A percentile compares a stretch with the other conserved stretches of the same genome.
Evolutionary conservation across 2,113 vertebrate genomes (phyloP).

Genomic region (Xiphophorus hellerii): DNA sequence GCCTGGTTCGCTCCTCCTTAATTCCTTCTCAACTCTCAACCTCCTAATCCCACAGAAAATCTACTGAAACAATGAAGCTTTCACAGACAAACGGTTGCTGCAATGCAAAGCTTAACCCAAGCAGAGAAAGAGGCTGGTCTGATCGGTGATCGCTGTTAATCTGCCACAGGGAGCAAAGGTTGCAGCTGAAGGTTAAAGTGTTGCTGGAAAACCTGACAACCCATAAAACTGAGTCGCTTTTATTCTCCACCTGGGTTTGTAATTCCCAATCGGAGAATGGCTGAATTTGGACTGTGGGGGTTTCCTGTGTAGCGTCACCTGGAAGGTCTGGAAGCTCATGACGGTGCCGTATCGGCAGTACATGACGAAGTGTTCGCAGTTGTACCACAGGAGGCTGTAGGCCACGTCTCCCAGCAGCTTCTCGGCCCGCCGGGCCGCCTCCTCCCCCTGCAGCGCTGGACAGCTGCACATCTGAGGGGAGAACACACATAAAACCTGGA

Average conservation of each 20-base stretch:
- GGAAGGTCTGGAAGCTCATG: constrained; percentile 88
- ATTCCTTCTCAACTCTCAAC: neutral
- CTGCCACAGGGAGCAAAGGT: constrained; percentile 15
- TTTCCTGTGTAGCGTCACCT: constrained; percentile 74
- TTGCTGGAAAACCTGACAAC: neutral
- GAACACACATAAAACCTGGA: neutral
- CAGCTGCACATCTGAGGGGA: constrained; percentile 74
- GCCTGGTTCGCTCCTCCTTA: neutral
- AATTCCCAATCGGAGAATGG: too few species aligned
- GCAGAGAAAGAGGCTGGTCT: constrained; percentile 5
- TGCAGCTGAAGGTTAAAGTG: neutral
- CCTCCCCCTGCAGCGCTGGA: constrained; percentile 80
- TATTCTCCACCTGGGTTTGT: too few species aligned
- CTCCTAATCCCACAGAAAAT: neutral
- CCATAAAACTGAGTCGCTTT: neutral
- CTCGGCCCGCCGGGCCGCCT: constrained; percentile 87
- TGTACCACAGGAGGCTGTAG: constrained; percentile 95
- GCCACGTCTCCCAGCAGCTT: constrained; percentile 80
- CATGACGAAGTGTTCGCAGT: constrained; percentile 96
- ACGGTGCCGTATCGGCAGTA: constrained; percentile 87
- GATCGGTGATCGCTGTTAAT: constrained; percentile 32
- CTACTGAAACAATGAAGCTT: constrained; percentile 33
- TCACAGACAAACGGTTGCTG: constrained; percentile 6
- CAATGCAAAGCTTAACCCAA: constrained; percentile 13
- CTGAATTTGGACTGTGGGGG: too few species aligned